A percentile compares a stretch with the other conserved stretches of the same genome.
These are phyloP conservation scores for Rhogogaster chlorosoma DNA, from an alignment of 2,888 invertebrate genomes.

Conservation along the genomic window DNA sequence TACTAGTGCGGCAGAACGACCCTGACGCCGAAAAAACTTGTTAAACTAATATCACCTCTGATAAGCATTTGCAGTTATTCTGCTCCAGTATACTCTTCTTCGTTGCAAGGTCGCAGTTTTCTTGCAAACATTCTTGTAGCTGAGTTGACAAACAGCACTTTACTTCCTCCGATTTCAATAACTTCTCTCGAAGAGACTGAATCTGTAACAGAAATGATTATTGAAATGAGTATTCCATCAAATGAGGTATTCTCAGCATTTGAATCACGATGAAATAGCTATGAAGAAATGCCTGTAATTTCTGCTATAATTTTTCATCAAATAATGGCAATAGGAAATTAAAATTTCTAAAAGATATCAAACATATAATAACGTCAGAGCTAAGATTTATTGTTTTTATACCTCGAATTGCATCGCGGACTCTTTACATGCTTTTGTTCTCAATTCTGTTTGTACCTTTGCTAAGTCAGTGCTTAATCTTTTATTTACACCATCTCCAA, in stretches of 20 bases:
- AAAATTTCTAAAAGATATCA: background rate
- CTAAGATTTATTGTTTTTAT: background rate
- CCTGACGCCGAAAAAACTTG: background rate
- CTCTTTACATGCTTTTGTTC: constrained; percentile 35
- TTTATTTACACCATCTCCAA: constrained; percentile 36
- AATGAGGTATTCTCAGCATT: background rate
- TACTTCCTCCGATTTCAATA: constrained; percentile 62
- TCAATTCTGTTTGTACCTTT: constrained; percentile 38
- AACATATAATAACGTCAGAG: background rate
- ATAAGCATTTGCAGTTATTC: constrained; percentile 65
- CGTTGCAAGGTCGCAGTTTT: constrained; percentile 56
- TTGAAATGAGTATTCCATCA: background rate
- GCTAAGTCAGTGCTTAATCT: constrained; percentile 29
- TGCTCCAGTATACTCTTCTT: constrained; percentile 66
- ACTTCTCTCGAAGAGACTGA: constrained; percentile 61
- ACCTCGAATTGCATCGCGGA: constrained; percentile 30
- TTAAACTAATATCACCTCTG: constrained; percentile 62
- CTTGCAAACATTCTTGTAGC: constrained; percentile 61
- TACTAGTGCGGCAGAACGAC: background rate
- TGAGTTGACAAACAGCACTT: constrained; percentile 64
- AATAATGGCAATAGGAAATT: background rate
- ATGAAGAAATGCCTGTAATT: background rate
- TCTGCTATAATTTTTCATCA: background rate
- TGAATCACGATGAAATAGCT: background rate
- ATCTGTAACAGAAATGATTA: constrained; percentile 51